phyloP scores from a whole-genome alignment of 2,888 invertebrate genomes.

The Silvanus unidentatus region DNA sequence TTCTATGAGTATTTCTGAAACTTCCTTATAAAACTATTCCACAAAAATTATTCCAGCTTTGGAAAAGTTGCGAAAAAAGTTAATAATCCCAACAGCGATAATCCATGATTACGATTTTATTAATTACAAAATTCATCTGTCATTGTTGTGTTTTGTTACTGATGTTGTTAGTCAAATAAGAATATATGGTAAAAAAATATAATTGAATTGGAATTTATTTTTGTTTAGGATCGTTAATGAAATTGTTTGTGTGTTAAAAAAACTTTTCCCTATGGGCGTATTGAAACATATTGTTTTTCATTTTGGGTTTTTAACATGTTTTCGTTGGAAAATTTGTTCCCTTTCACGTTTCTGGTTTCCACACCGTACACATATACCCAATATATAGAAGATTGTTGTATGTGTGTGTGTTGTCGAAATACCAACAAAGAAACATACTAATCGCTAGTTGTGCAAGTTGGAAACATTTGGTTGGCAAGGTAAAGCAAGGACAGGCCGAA shows the following conservation, averaged over 20 bases:
- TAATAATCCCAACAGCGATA: not conserved
- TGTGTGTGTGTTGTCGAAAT: conserved; percentile 11
- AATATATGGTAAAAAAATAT: too few species aligned
- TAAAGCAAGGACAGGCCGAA: conserved; percentile 28
- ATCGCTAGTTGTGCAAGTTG: conserved; percentile 15
- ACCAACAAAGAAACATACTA: conserved; percentile 1
- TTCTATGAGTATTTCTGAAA: not conserved
- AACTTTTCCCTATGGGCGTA: too few species aligned
- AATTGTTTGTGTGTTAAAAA: too few species aligned
- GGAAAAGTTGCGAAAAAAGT: conserved; percentile 2
- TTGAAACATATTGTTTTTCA: too few species aligned
- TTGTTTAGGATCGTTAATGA: too few species aligned
- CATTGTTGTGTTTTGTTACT: too few species aligned
- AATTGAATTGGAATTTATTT: too few species aligned
- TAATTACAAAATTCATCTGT: too few species aligned
- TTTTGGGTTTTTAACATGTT: conserved; percentile 31
- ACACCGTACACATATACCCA: too few species aligned
- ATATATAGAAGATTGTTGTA: too few species aligned
- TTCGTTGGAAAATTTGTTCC: conserved; percentile 22
- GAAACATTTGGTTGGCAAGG: conserved; percentile 31
- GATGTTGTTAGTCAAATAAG: too few species aligned
- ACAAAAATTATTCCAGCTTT: conserved; percentile 4
- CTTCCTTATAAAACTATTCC: conserved; percentile 3
- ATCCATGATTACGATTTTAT: too few species aligned
- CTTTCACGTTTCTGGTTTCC: conserved; percentile 12